phyloP scores from a whole-genome alignment of 2,797 vertebrate genomes.

The Arctocebus calabarensis region DNA sequence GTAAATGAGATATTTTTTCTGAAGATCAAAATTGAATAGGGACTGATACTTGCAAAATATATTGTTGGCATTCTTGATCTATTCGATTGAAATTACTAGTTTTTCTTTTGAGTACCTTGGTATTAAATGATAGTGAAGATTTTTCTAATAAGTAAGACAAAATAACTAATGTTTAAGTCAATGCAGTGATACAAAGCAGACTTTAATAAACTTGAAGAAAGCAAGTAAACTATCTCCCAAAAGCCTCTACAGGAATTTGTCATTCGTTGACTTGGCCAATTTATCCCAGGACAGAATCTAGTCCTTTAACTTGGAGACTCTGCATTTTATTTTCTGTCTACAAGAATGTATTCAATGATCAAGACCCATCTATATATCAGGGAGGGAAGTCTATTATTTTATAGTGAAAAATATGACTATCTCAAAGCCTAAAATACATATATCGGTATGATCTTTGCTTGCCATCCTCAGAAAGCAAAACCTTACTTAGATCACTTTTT shows the following conservation, averaged over 20 bases:
- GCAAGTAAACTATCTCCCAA: background rate
- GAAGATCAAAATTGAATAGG: background rate
- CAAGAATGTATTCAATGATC: background rate
- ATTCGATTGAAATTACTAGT: background rate
- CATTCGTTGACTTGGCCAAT: background rate
- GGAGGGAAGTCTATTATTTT: background rate
- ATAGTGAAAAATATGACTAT: conserved; percentile 36
- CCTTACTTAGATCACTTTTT: background rate
- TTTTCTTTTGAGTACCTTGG: background rate
- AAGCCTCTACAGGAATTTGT: background rate
- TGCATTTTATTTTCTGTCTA: background rate
- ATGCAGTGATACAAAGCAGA: background rate
- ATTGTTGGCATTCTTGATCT: background rate
- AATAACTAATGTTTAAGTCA: background rate
- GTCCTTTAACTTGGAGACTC: background rate
- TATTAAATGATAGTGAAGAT: background rate
- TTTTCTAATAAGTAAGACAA: background rate
- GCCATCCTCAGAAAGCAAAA: background rate
- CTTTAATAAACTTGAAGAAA: conserved; percentile 1
- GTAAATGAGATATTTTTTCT: conserved; percentile 38
- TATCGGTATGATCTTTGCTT: background rate
- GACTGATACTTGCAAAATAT: background rate
- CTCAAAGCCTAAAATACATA: background rate
- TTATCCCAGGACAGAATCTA: background rate
- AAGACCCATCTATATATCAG: background rate